Base-by-base conservation (phyloP, 2,888 invertebrate genomes). In the Tenthredo distinguenda region DNA sequence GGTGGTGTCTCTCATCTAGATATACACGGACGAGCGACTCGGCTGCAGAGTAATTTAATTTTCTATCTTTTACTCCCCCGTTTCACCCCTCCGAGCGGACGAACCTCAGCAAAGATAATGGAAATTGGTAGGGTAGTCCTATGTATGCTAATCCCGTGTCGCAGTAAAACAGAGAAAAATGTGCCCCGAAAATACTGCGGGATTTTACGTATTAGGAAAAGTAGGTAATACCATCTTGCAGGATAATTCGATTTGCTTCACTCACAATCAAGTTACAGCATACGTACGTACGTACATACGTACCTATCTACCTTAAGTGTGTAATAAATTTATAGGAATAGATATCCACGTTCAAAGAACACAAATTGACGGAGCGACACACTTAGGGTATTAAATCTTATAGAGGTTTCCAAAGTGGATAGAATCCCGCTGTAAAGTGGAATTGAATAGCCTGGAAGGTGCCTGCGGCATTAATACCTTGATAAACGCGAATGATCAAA, bases 71-170 rank as follows among this genome's bases (percentile, higher is more conserved):
- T 43, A n/a, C 37, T 37, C 76, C 50, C 47, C 12, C 6, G 21
- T 18, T 34, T 68, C 7, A 3, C 37, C 31, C 50, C 77, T n/a
- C 7, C 34, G 9, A 50, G 77, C 34, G 26, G 40, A n/a, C 31
- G 31, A 77, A 55, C 31, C 77, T 77, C 77, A 34, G 18, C 18
- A 31, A 55, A 55, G 77, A 77, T 77, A 77, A 77, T 77, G 77
- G 77, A 77, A 77, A 77, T 77, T 50, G 50, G 21, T 26, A 77
- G 50, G 34, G 10, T 77, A 77, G 77, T 77, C 77, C 77, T 77
- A 77, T 77, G 55, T 77, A 77, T 77, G 77, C 50, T 77, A 77
- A 77, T 77, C 77, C 15, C 34, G 55, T 31, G 18, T 31, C 43
- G 77, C 55, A 77, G 76, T 77, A 55, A 34, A 77, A 77, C 31